Percentiles rank a stretch among this genome's conserved stretches.
phyloP scores from a whole-genome alignment of 2,113 vertebrate species.

The Corydoras maculifer region DNA sequence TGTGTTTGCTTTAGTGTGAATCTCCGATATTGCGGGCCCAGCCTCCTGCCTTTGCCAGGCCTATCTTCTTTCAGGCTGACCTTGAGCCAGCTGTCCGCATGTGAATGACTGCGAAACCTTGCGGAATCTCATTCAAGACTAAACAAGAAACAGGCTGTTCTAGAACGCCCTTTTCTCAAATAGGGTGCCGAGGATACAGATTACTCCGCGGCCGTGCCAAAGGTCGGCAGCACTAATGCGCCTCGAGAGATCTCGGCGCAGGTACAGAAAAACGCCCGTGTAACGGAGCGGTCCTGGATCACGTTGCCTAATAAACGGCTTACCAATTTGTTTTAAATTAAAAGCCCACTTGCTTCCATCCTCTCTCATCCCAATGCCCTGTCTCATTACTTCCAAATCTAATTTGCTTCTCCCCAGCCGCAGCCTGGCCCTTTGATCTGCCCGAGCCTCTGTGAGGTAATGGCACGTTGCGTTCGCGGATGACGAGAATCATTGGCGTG shows the following conservation, averaged over 20 bases:
- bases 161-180: conserved; percentile 27
- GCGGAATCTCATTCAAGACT: conserved; percentile 36
- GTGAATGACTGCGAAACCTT: conserved; percentile 32
- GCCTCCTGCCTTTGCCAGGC: conserved; percentile 10
- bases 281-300: background rate
- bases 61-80: conserved; percentile 38
- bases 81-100: conserved; percentile 27
- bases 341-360: conserved; percentile 36
- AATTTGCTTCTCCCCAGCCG: conserved; percentile 36
- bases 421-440: conserved; percentile 36
- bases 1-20: conserved; percentile 26
- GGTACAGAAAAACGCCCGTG: conserved; percentile 13
- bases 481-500: conserved; percentile 31
- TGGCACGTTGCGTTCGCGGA: conserved; percentile 25
- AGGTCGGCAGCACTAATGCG: conserved; percentile 21
- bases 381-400: conserved; percentile 39
- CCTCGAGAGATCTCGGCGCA: conserved; percentile 31
- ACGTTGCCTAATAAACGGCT: conserved; percentile 38
- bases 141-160: conserved; percentile 47
- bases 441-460: conserved; percentile 36
- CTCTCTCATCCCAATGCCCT: conserved; percentile 32
- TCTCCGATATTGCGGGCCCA: conserved; percentile 23
- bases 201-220: conserved; percentile 33
- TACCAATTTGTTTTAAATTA: conserved; percentile 47
- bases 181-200: conserved; percentile 32